Base-by-base conservation (phyloP, 2,113 vertebrate species). In the Corynorhinus townsendii region DNA sequence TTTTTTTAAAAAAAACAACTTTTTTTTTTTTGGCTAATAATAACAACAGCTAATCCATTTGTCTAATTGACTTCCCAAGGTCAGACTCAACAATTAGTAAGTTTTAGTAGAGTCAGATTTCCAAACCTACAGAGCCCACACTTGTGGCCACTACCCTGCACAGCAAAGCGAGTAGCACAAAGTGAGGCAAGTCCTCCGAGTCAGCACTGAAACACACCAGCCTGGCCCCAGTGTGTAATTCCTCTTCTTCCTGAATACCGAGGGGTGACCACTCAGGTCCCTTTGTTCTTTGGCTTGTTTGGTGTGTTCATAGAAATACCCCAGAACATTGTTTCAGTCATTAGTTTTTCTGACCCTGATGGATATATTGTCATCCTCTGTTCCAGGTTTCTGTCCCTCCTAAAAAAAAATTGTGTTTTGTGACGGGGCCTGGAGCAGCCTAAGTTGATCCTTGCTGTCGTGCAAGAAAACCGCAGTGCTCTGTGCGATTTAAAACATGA, bases 381-480 rank as follows among this genome's bases (percentile, higher is more conserved):
- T 4, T 96, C 28, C 40, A 83, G 33, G 16, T 84, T 79, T 79
- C 43, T 90, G 79, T 28, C 5, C 54, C 83, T 83, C 30, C 52
- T 84, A 81, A 72, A 72, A 92, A 72, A 92, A 93, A 85, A 59
- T 24, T 5, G 1, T 85, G 26, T 81, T 92, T 90, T 72, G 91
- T 72, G 47, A 93, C 40, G 11, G 5, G 75, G 45, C 56, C 85
- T 75, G 5, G 33, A 72, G 83, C 14, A 22, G 40, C 52, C 62
- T 64, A 17, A 38, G 14, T 56, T 80, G 35, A 81, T 89, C 15
- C 28, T 62, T 76, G 30, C 69, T 35, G 35, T 19, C 47, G 26
- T 62, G 38, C 40, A 80, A 28, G 69, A 91, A 86, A 49, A 49
- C 49, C 19, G 1, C 40, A 59, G 71, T 56, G 33, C 15, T 62